Base-by-base conservation (phyloP, 2,797 vertebrate species). In the Bradypodion pumilum region DNA sequence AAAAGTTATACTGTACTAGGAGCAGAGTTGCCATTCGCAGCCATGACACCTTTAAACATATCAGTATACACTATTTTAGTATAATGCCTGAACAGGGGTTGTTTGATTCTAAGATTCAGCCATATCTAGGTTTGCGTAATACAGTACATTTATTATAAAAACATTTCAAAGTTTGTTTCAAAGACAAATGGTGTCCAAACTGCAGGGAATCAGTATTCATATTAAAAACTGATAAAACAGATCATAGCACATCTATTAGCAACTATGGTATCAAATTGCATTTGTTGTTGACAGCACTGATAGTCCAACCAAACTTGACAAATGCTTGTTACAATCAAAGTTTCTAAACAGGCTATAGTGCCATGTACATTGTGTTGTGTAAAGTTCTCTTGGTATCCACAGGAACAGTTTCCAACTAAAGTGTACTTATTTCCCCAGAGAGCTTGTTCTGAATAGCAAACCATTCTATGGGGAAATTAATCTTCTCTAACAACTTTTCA, bases 391-490 rank as follows among this genome's bases (percentile, higher is more conserved):
- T 46, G 84, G 91, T 92, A 94, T 93, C 93, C 90, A 92, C 87
- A 94, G 92, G 91, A 94, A 94, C 93, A 90, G 91, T 92, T 91
- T 92, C 86, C 87, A 94, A 91, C 92, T 85, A 88, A 91, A 92
- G 88, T 93, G 92, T 92, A 93, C 92, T 93, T 93, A 91, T 90
- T 94, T 94, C 92, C 94, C 92, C 92, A 90, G 94, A 94, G 92
- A 92, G 90, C 88, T 91, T 93, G 91, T 94, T 94, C 93, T 93
- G 92, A 94, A 94, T 93, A 93, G 94, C 92, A 93, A 93, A 91
- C 89, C 88, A 89, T 85, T 93, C 93, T 90, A 88, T 87, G 62
- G 92, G 92, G 93, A 92, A 93, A 94, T 90, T 78, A 69, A 93
- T 93, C 91, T 92, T 91, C 89, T 91, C 91, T 93, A 93, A 94